Evolutionary conservation across 2,888 invertebrate species (phyloP).

Genomic region (Yponomeuta cagnagella): DNA sequence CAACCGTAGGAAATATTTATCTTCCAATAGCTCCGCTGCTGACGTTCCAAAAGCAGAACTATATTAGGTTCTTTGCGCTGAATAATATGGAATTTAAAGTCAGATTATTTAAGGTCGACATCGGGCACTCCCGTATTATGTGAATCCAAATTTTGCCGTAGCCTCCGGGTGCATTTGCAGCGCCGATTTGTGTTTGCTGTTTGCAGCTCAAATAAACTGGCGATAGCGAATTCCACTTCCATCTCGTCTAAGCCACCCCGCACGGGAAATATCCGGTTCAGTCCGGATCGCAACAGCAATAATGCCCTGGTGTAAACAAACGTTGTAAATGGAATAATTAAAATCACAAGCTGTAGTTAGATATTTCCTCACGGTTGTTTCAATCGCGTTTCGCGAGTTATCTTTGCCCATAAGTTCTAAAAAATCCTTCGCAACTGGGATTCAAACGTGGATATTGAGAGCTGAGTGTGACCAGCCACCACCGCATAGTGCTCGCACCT

Average conservation of each 20-base stretch:
- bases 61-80: no score
- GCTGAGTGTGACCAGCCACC: no score
- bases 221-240: background rate
- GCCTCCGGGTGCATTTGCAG: background rate
- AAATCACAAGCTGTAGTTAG: background rate
- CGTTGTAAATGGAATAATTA: background rate
- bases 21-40: no score
- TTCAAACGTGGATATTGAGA: no score
- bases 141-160: background rate
- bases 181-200: background rate
- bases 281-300: background rate
- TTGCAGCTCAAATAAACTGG: background rate
- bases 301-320: background rate
- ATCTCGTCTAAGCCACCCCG: background rate
- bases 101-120: background rate
- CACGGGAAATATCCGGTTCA: background rate
- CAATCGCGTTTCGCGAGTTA: no score
- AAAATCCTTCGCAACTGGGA: no score
- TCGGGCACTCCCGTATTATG: background rate
- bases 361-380: background rate
- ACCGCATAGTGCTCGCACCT: no score
- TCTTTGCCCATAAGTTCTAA: no score
- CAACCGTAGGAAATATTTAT: no score
- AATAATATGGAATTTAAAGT: no score
- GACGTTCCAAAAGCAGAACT: no score